Evolutionary conservation across 2,888 invertebrate genomes (phyloP).

Genomic region (Lepidocyrtinus sp.): DNA sequence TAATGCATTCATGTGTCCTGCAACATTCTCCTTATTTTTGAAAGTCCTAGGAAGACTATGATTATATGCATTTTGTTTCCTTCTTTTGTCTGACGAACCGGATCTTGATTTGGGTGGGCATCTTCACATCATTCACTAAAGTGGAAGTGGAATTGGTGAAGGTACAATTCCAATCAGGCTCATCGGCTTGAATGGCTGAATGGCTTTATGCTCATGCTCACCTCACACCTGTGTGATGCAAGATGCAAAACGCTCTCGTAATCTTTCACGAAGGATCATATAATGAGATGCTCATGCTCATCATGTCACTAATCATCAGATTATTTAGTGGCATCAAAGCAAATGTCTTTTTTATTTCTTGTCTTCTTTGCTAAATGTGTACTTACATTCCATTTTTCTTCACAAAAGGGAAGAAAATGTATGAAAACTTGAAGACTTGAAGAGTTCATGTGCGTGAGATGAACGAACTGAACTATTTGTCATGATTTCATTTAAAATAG

Average conservation of each 20-base stretch:
- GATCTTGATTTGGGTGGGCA: conserved; percentile 10
- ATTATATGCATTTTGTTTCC: not conserved
- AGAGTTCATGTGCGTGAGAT: not conserved
- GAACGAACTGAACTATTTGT: not conserved
- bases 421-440: not conserved
- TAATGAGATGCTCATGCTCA: conserved; percentile 9
- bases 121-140: not conserved
- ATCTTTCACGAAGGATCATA: not conserved
- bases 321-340: not conserved
- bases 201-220: too few relatives aligned
- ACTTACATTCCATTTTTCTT: not conserved
- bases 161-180: too few relatives aligned
- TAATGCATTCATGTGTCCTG: too few relatives aligned
- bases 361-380: not conserved
- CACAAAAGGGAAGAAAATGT: not conserved
- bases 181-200: too few relatives aligned
- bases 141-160: conserved; percentile 10
- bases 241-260: not conserved
- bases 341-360: not conserved
- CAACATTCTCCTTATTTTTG: not conserved
- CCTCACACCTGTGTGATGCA: too few relatives aligned
- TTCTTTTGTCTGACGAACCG: not conserved
- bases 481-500: conserved; percentile 10
- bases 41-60: conserved; percentile 1
- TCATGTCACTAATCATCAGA: conserved; percentile 8